Conservation (phyloP, 37 sponge, comb jelly and placozoan genomes). For the Cladorhizidae sp. region DNA sequence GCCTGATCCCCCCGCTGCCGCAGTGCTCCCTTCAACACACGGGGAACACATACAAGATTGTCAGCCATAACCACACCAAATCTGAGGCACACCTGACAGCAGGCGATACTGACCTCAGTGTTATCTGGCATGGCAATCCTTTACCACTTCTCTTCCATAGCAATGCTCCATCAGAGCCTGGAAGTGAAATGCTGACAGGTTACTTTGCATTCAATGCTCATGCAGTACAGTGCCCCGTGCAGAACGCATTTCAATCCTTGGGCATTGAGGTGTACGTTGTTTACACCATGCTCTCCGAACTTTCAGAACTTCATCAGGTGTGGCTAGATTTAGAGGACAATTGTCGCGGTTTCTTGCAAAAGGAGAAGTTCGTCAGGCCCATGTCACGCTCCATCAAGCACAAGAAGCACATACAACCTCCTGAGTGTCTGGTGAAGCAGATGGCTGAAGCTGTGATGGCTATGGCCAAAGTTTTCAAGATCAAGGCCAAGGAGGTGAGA, state of each 20-base stretch:
- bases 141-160: slow-evolving; percentile 11
- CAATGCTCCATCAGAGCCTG: not conserved
- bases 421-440: slow-evolving; percentile 2
- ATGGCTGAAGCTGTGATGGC: not conserved
- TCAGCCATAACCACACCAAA: not conserved
- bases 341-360: slow-evolving; percentile 2
- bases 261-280: slow-evolving; percentile 23
- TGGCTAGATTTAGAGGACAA: slow-evolving; percentile 35
- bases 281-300: not conserved
- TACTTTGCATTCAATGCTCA: slow-evolving; percentile 37
- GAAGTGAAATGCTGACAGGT: slow-evolving; percentile 2
- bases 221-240: not conserved
- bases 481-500: not conserved
- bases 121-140: slow-evolving; percentile 29
- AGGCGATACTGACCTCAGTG: slow-evolving; percentile 34
- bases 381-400: slow-evolving; percentile 29
- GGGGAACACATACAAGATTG: no score
- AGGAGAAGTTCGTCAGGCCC: slow-evolving; percentile 2
- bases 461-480: not conserved
- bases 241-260: not conserved
- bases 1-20: slow-evolving; percentile 22
- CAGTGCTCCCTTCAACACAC: not conserved
- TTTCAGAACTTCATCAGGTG: not conserved
- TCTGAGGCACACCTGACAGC: slow-evolving; percentile 25
- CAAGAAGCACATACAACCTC: not conserved